Base-by-base conservation (phyloP, 2,888 invertebrate species). In the Parelbella ahira region DNA sequence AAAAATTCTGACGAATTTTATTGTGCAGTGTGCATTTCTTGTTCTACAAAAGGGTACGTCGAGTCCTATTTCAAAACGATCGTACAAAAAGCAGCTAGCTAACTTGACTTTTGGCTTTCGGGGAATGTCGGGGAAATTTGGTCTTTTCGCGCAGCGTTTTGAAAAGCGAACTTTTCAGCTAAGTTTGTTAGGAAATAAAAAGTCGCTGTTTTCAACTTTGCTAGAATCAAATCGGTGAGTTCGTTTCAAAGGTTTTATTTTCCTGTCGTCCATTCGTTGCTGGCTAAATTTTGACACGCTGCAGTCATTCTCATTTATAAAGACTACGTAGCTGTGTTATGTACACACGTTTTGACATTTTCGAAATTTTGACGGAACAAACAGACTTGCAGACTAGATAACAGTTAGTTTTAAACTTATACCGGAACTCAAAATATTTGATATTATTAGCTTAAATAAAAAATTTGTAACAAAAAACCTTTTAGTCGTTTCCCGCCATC, bases 111-210 rank as follows among this genome's bases (percentile, higher is more conserved):
- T 33, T 27, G 24, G 19, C 30, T 39, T 19, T 13, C n/a, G 5
- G 18, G 24, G 12, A 33, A n/a, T 20, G 37, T 25, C 10, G 19
- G 8, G 10, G 19, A 33, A 24, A 10, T 41, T 41, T 33, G 9
- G 12, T 33, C 33, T 27, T 41, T 32, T 24, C 27, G 6, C 32
- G 12, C n/a, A n/a, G 5, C 13, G n/a, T 33, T 41, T 32, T 25
- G 18, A 11, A 19, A 25, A 27, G 24, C 10, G 15, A 18, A 34
- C 38, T 39, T 39, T 37, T 39, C 25, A 39, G 32, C 39, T 24
- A 39, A 39, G 30, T 32, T 24, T 25, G 32, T 39, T 39, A 32
- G 24, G 39, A 12, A 32, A 32, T 39, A 32, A 39, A 39, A 32
- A 18, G 23, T 33, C 20, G 6, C 33, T 12, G 21, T 24, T 39